Base-by-base conservation (phyloP, 1,140 invertebrate species). In the Gryon sp. region DNA sequence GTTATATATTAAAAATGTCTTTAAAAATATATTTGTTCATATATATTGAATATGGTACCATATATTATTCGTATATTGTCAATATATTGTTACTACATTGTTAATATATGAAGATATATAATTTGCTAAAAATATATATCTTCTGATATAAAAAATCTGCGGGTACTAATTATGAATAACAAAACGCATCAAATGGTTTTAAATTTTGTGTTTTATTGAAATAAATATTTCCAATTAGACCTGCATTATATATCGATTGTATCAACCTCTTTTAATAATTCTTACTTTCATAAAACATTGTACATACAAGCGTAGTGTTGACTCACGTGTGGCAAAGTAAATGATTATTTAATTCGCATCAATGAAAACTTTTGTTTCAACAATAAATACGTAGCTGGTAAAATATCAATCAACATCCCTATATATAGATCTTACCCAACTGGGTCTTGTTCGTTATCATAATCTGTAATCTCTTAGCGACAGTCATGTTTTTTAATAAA, bases 151-250 rank as follows among this genome's bases (percentile, higher is more conserved):
- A 28, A 26, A 24, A 40, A 48, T 46, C 19, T 15, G 45, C 26
- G 24, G 18, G 22, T 8, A 24, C 22, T 48, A 3, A 15, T 40
- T 26, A 19, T 28, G 22, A 12, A 11, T 11, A 48, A 62, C 40
- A 8, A 62, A 60, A 46, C 4, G n/a, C 26, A 45, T 22, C 20
- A 12, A 7, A 32, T 0, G 12, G 32, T 48, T 36, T 6, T 28
- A 63, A 48, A 32, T 15, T 55, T 48, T 24, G 16, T 45, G 26
- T 66, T 74, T 74, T 74, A 74, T 74, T 74, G 60, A 66, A 74
- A 74, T 65, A 74, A 66, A 74, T 74, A 66, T 24, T 74, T 52
- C 59, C 52, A 57, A 50, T 59, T 59, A 66, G 62, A 74, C 22
- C 34, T 74, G 30, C 26, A 66, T 73, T 48, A 59, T 40, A 9